A percentile compares a stretch with the other conserved stretches of the same genome.
Evolutionary conservation across 2,797 vertebrate species (phyloP).

Genomic region (Pristis pectinata): DNA sequence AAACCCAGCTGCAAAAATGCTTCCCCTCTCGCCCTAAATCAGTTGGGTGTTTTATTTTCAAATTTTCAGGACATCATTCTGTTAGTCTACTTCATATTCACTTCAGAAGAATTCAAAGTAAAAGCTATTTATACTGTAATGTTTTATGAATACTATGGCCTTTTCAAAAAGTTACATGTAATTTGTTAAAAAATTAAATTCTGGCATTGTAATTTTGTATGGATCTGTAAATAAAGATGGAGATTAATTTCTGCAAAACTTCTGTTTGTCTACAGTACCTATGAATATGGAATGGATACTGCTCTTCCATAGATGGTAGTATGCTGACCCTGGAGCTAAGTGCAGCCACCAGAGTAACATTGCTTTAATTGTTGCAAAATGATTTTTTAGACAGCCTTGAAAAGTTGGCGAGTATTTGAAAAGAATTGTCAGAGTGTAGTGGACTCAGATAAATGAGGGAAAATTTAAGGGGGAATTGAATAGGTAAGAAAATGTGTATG

Average conservation of each 20-base stretch:
- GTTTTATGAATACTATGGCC: constrained; percentile 37
- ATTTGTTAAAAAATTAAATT: constrained; percentile 37
- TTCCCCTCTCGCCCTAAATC: constrained; percentile 18
- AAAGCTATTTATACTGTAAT: constrained; percentile 37
- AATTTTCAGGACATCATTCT: constrained; percentile 29
- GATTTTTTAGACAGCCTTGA: background rate
- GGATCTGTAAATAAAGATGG: constrained; percentile 39
- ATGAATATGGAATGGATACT: background rate
- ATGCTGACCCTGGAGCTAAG: background rate
- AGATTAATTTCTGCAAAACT: constrained; percentile 38
- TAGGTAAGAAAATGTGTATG: background rate
- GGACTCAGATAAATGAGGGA: background rate
- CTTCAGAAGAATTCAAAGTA: constrained; percentile 29
- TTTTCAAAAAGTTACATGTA: constrained; percentile 35
- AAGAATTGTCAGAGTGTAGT: background rate
- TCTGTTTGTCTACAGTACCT: constrained; percentile 11
- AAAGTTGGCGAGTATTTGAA: background rate
- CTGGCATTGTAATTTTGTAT: constrained; percentile 38
- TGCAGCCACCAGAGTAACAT: background rate
- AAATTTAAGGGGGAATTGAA: background rate
- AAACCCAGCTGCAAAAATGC: constrained; percentile 19
- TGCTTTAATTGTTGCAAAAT: background rate
- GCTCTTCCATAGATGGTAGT: background rate
- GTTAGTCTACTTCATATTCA: constrained; percentile 23
- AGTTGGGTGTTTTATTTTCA: constrained; percentile 29